Evolutionary conservation across 2,888 invertebrate genomes (phyloP).

Genomic region (Scelioninae gen. 1): DNA sequence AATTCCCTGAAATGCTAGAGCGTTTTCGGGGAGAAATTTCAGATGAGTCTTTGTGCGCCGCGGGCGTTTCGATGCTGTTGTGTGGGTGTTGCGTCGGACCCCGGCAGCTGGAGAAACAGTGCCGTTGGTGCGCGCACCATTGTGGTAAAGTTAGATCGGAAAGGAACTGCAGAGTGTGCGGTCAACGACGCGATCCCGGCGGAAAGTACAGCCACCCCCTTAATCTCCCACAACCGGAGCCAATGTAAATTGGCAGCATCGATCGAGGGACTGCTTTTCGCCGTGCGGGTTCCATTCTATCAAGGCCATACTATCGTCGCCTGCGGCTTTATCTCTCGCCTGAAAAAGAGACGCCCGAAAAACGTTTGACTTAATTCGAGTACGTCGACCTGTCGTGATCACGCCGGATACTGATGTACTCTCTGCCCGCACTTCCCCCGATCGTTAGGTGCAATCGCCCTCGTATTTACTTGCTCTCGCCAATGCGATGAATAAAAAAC

Average conservation of each 20-base stretch:
- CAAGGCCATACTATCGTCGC: slow-evolving; percentile 55
- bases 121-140: slow-evolving; percentile 37
- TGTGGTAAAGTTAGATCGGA: slow-evolving; percentile 58
- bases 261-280: slow-evolving; percentile 56
- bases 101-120: slow-evolving; percentile 54
- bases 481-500: slow-evolving; percentile 15
- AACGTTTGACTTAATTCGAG: slow-evolving; percentile 61
- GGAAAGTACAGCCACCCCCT: slow-evolving; percentile 57
- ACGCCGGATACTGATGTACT: slow-evolving; percentile 24
- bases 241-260: slow-evolving; percentile 70
- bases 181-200: slow-evolving; percentile 63
- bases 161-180: slow-evolving; percentile 57
- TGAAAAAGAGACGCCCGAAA: slow-evolving; percentile 50
- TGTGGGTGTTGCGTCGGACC: slow-evolving; percentile 74
- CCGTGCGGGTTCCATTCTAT: slow-evolving; percentile 46
- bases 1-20: slow-evolving; percentile 73
- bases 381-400: slow-evolving; percentile 47
- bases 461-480: slow-evolving; percentile 22
- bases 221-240: no score
- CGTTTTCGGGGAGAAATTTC: slow-evolving; percentile 74
- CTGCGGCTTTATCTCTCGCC: slow-evolving; percentile 40
- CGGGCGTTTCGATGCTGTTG: slow-evolving; percentile 57
- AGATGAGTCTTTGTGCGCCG: slow-evolving; percentile 74
- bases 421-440: neutral
- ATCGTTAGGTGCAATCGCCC: slow-evolving; percentile 30